Evolutionary conservation across 2,113 vertebrate species (phyloP).

Genomic region (Planiliza haematocheilus): DNA sequence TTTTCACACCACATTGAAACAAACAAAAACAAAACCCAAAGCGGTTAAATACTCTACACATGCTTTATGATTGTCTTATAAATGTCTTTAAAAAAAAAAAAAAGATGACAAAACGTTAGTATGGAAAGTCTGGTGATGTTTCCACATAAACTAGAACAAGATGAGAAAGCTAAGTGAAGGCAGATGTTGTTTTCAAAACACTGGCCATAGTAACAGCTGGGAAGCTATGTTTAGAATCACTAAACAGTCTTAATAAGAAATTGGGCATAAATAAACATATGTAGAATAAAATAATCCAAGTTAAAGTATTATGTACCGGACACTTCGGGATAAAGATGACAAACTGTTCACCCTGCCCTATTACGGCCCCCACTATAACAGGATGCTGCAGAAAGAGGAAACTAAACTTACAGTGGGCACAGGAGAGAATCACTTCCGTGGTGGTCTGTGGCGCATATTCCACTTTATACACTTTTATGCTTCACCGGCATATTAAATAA

Average conservation of each 20-base stretch:
- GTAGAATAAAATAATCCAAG: no score
- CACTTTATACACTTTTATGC: no score
- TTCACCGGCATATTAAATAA: no score
- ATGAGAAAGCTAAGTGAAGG: constrained; percentile 52
- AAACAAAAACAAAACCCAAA: neutral
- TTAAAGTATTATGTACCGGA: no score
- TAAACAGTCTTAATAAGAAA: neutral
- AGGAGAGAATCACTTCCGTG: no score
- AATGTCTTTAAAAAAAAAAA: neutral
- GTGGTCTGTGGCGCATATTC: no score
- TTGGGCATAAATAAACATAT: no score
- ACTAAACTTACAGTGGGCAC: no score
- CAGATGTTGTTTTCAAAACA: constrained; percentile 78
- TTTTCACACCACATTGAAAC: neutral
- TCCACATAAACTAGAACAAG: constrained; percentile 22
- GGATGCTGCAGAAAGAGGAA: no score
- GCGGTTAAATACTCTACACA: neutral
- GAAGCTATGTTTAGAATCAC: constrained; percentile 7
- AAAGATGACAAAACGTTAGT: constrained; percentile 22
- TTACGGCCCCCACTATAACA: no score
- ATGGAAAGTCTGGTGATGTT: constrained; percentile 34
- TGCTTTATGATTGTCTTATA: neutral
- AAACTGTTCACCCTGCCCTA: no score
- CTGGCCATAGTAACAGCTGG: constrained; percentile 58
- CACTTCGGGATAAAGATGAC: no score